phyloP scores from a whole-genome alignment of 2,113 vertebrate species.

The Oenanthe melanoleuca region DNA sequence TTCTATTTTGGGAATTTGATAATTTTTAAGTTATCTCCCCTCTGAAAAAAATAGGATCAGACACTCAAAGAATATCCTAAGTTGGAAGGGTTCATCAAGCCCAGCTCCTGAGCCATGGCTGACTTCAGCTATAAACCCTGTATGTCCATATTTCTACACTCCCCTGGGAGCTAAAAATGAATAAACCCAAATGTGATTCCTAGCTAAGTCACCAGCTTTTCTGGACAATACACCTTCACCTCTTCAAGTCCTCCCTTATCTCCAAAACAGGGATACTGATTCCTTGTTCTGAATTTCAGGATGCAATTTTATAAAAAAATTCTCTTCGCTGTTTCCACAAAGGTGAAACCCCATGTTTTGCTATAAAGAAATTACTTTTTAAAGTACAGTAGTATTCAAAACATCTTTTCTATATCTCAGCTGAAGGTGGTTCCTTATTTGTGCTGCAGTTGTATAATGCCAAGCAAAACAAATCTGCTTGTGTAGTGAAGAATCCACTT shows the following conservation, averaged over 20 bases:
- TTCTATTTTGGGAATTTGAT: background rate
- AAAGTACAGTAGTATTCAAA: background rate
- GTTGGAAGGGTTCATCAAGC: background rate
- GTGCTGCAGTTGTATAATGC: rapidly evolving
- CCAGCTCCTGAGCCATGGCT: background rate
- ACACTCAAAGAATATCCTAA: background rate
- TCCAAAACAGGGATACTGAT: background rate
- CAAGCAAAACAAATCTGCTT: background rate
- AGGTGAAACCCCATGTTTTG: background rate
- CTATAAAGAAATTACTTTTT: background rate
- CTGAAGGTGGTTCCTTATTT: background rate
- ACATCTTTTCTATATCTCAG: background rate
- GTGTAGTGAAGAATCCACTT: background rate
- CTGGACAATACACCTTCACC: background rate
- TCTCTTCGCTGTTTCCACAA: background rate
- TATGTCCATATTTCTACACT: background rate
- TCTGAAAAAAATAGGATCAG: background rate
- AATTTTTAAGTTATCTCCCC: background rate
- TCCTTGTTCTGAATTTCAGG: background rate
- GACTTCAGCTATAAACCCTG: background rate
- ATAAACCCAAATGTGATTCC: background rate
- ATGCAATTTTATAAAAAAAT: background rate
- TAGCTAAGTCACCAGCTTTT: background rate
- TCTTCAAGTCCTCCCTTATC: background rate
- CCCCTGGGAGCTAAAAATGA: background rate